phyloP scores from a whole-genome alignment of 2,797 vertebrate genomes.

The Limnodromus scolopaceus region DNA sequence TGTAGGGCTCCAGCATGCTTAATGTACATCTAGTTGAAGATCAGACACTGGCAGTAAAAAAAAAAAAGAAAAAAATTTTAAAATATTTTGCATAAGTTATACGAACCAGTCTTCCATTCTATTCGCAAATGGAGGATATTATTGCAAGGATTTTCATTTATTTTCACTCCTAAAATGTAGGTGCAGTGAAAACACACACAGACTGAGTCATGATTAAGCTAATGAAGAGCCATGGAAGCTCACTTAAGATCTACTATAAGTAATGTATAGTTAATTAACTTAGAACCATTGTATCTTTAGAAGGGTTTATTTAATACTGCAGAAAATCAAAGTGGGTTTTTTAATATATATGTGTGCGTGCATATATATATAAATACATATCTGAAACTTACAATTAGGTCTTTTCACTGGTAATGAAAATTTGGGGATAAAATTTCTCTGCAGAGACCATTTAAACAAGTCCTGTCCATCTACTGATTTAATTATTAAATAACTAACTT shows the following conservation, averaged over 20 bases:
- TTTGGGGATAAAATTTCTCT: background rate
- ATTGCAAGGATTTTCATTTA: background rate
- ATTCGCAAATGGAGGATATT: background rate
- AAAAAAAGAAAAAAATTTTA: background rate
- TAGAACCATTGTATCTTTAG: background rate
- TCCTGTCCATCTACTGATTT: background rate
- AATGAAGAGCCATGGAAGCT: constrained; percentile 18
- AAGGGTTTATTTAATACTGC: background rate
- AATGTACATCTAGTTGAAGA: background rate
- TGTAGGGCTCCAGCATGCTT: background rate
- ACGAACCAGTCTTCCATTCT: background rate
- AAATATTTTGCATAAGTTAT: background rate
- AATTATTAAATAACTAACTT: background rate
- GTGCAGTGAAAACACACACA: background rate
- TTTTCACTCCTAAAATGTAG: constrained; percentile 2
- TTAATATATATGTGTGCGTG: fast-evolving
- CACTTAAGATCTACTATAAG: background rate
- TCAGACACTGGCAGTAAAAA: background rate
- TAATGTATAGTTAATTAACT: background rate
- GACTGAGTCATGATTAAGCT: background rate
- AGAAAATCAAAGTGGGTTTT: background rate
- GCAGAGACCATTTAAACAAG: background rate
- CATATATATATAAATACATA: background rate
- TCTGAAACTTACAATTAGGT: background rate
- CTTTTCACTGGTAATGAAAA: background rate